phyloP scores from a whole-genome alignment of 2,113 vertebrate genomes.

The Platycercus adscitus region DNA sequence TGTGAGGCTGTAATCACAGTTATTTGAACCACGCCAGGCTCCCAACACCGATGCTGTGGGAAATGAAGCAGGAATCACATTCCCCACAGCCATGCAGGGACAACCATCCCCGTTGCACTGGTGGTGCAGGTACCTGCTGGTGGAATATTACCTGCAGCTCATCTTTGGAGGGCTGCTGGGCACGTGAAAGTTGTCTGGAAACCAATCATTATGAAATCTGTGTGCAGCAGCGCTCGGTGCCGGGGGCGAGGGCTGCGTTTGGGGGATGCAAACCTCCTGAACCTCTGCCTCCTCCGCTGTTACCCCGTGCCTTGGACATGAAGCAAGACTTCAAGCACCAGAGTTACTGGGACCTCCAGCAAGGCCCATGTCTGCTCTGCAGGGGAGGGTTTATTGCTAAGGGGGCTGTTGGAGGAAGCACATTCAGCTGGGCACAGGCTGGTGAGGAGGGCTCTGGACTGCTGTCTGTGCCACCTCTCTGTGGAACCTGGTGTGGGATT shows the following conservation, averaged over 20 bases:
- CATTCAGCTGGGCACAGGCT: accelerated
- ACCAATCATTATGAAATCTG: background rate
- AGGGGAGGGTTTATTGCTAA: background rate
- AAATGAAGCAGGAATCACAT: background rate
- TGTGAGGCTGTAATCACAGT: slow-evolving; percentile 73
- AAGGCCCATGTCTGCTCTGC: background rate
- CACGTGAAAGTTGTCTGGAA: background rate
- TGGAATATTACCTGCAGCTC: background rate
- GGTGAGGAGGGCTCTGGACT: background rate
- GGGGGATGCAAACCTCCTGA: too few relatives aligned
- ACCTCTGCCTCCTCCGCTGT: accelerated
- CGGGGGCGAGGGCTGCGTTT: too few relatives aligned
- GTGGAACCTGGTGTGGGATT: background rate
- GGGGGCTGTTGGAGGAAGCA: accelerated
- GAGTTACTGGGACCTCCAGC: background rate
- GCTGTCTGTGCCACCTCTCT: too few relatives aligned
- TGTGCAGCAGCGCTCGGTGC: accelerated
- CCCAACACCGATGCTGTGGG: background rate
- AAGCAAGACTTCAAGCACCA: accelerated
- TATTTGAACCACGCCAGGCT: background rate
- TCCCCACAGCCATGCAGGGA: accelerated
- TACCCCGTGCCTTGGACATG: accelerated
- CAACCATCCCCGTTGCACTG: accelerated
- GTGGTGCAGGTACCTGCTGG: accelerated
- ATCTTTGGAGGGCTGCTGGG: background rate